Base-by-base conservation (phyloP, 2,113 vertebrate species). In the Alexandromys fortis region DNA sequence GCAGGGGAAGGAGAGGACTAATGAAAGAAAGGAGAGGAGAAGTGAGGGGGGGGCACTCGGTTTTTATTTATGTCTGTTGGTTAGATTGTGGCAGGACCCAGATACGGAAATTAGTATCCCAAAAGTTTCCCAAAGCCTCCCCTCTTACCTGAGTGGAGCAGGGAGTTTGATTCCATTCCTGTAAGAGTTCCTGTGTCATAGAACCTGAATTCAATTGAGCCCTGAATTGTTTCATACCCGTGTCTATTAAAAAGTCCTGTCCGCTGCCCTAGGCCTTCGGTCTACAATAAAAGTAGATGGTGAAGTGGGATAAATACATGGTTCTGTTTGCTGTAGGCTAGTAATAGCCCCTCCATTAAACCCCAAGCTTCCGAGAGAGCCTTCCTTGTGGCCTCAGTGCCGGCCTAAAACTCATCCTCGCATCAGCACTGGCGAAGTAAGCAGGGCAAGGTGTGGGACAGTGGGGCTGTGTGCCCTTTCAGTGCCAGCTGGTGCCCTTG, bases 161-260 rank as follows among this genome's bases (percentile, higher is more conserved):
- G 21, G 30, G 33, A 2, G 7, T 14, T 77, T 28, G 24, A 86
- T 77, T 93, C 55, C 75, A 3, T 90, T 87, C 14, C 28, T 61
- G 1, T 30, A 33, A 89, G 76, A 65, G 7, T 38, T 47, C 52
- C 52, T 72, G 7, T 86, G 8, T 19, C 7, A 30, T 49, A 73
- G 26, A 87, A 85, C 70, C 89, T 89, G 89, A 61, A 75, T 96
- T 90, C 52, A n/a, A 9, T 67, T 90, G 61, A 94, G 28, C 47
- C 16, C 55, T 58, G 55, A 58, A 30, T 22, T 38, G 13, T 73
- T 26, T 86, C 73, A 67, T 95, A 28, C 52, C 68, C 33, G 35
- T 78, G 68, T 52, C 72, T 63, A 0, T 35, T 72, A 82, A 70
- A 94, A 93, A 89, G 38, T 52, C 26, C 67, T 47, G 3, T 70